A percentile compares a stretch with the other conserved stretches of the same genome.
Conservation (phyloP, 2,888 invertebrate species). For the Xiphydria camelus region DNA sequence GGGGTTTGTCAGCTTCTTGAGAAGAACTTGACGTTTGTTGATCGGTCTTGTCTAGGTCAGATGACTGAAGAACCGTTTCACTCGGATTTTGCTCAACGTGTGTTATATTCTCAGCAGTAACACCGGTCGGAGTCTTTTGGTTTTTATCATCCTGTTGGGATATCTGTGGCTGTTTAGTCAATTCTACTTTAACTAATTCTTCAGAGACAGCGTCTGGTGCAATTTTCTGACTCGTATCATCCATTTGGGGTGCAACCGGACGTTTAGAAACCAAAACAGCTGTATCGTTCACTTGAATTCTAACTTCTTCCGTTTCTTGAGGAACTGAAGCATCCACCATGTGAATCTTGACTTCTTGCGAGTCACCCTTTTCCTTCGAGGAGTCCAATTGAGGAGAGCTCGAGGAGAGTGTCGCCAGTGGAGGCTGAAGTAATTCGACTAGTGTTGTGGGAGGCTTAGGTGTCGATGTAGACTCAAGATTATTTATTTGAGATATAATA, state of each 20-base stretch:
- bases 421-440: not conserved
- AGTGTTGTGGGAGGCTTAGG: not conserved
- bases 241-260: not conserved
- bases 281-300: constrained; percentile 31
- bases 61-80: too few relatives aligned
- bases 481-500: not conserved
- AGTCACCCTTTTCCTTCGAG: not conserved
- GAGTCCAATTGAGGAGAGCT: not conserved
- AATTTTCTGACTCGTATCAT: not conserved
- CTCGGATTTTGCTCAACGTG: too few relatives aligned
- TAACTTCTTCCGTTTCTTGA: constrained; percentile 19
- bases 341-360: not conserved
- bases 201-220: not conserved
- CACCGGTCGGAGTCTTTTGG: too few relatives aligned
- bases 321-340: constrained; percentile 1
- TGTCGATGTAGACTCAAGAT: not conserved
- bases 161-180: too few relatives aligned
- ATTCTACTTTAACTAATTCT: too few relatives aligned
- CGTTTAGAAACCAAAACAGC: constrained; percentile 25
- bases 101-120: too few relatives aligned
- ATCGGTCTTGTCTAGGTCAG: too few relatives aligned
- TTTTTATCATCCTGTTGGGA: too few relatives aligned
- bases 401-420: not conserved
- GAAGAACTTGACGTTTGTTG: too few relatives aligned
- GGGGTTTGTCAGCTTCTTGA: too few relatives aligned